Base-by-base conservation (phyloP, 2,888 invertebrate genomes). In the Theretra japonica region DNA sequence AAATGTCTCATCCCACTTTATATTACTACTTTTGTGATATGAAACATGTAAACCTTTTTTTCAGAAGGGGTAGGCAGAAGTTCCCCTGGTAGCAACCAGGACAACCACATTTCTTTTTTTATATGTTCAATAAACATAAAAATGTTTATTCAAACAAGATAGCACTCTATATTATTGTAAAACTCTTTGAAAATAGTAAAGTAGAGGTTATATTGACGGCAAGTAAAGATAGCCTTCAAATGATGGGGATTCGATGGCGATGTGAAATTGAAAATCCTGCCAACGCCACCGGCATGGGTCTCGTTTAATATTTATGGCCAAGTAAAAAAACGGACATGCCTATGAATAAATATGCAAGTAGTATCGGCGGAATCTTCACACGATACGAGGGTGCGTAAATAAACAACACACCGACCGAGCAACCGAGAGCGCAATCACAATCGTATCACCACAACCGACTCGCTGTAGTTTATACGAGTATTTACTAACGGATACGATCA, bases 181-280 rank as follows among this genome's bases (percentile, higher is more conserved):
- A 28, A 28, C 28, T 2, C 28, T 28, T 28, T 28, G 4, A 41
- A 41, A 15, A 41, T 41, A 15, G 15, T 41, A 21, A 11, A 21
- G 15, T n/a, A 21, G 33, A 57, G 5, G 30, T 17, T 58, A 28
- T 19, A 59, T 21, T 5, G 57, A 58, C 50, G 68, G 50, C 15
- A 30, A 23, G 28, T 68, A 56, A 70, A 58, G 57, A 65, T 48
- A 59, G 30, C 56, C 62, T 68, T 91, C 90, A 88, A 89, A 90
- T 91, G 88, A 88, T n/a, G 90, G 92, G 93, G 92, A 91, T 90
- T 87, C 87, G 83, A 81, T 86, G 81, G 80, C 84, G 87, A 83
- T 85, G 88, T 87, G 90, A 87, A 91, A 93, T 94, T 93, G 94
- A 94, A 93, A 94, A 90, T 93, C 89, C 89, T 87, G 77, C 85